A percentile compares a stretch with the other conserved stretches of the same genome.
Evolutionary conservation across 2,888 invertebrate genomes (phyloP).

Genomic region (Mystacides longicornis): DNA sequence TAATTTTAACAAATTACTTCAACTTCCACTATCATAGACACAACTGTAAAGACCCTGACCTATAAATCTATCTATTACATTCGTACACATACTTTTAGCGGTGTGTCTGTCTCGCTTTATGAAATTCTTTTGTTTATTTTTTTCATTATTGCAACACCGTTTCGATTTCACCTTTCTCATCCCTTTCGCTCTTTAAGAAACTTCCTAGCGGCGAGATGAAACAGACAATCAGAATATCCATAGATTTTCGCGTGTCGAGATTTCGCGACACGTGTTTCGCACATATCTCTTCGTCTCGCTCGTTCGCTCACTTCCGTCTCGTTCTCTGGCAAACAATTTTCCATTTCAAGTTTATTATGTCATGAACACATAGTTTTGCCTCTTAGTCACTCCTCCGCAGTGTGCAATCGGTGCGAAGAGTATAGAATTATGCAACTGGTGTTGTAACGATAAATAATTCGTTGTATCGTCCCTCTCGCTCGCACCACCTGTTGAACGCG

Average conservation of each 20-base stretch:
- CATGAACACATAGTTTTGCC: neutral
- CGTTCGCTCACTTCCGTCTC: neutral
- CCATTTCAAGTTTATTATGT: slow-evolving; percentile 2
- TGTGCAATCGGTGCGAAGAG: neutral
- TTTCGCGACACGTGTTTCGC: neutral
- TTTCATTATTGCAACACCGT: neutral
- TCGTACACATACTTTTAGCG: neutral
- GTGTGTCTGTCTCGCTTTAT: neutral
- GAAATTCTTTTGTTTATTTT: neutral
- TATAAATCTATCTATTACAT: neutral
- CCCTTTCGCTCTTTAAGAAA: neutral
- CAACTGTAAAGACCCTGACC: neutral
- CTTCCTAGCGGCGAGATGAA: neutral
- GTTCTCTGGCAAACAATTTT: neutral
- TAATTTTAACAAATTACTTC: no score
- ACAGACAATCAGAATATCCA: neutral
- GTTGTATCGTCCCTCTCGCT: neutral
- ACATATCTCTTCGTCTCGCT: neutral
- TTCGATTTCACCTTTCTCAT: neutral
- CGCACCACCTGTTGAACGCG: neutral
- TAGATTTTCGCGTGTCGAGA: neutral
- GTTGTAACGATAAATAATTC: neutral
- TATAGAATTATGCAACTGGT: neutral
- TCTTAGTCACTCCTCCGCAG: neutral
- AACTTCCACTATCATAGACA: no score